Evolutionary conservation across 2,888 invertebrate species (phyloP).

Genomic region (Amblyteles armatorius): DNA sequence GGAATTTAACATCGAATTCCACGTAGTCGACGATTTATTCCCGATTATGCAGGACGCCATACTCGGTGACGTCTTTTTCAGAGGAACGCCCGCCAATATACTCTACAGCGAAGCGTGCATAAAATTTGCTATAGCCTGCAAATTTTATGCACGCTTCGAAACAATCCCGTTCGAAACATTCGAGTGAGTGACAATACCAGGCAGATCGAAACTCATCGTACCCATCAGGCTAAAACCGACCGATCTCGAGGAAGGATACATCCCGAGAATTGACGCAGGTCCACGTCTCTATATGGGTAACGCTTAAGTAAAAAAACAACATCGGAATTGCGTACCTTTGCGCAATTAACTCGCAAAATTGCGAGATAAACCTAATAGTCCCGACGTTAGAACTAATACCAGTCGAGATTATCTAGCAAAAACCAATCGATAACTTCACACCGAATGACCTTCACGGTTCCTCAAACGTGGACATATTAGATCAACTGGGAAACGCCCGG

Average conservation of each 20-base stretch:
- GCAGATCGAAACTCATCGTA: no score
- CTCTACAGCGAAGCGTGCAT: neutral
- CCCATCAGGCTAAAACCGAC: no score
- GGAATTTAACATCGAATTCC: neutral
- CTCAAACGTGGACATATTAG: no score
- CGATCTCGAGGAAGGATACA: neutral
- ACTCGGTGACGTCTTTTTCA: no score
- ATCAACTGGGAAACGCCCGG: constrained; percentile 1
- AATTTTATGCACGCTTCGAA: no score
- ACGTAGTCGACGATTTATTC: neutral
- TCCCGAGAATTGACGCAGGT: no score
- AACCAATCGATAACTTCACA: no score
- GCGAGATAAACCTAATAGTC: neutral
- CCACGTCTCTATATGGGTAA: no score
- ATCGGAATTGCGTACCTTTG: no score
- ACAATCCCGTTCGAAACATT: neutral
- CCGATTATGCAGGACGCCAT: neutral
- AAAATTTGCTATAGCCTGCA: neutral
- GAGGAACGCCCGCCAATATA: neutral
- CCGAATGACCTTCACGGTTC: no score
- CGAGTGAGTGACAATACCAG: no score
- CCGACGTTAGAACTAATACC: neutral
- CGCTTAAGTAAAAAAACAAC: no score
- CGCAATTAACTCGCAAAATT: neutral
- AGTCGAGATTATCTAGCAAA: neutral